Evolutionary conservation across 2,888 invertebrate genomes (phyloP).

Genomic region (Aphidoletes aphidimyza): DNA sequence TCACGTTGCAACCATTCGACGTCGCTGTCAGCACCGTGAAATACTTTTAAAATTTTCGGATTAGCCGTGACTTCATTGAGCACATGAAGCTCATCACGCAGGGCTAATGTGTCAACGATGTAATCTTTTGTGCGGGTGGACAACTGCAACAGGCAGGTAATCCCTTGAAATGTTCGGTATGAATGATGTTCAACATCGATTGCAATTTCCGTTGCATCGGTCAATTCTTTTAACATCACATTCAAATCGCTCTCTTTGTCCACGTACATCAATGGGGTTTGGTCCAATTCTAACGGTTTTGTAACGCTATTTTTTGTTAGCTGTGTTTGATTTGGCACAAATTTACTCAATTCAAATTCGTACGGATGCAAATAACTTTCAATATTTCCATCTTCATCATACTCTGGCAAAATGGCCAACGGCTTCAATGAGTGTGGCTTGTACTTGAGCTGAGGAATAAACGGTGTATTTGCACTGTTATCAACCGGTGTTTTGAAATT

Average conservation of each 20-base stretch:
- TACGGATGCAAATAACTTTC: slow-evolving; percentile 89
- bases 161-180: slow-evolving; percentile 90
- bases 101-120: slow-evolving; percentile 84
- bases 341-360: slow-evolving; percentile 82
- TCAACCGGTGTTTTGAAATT: slow-evolving; percentile 86
- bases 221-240: slow-evolving; percentile 74
- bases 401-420: slow-evolving; percentile 77
- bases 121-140: slow-evolving; percentile 85
- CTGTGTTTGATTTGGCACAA: slow-evolving; percentile 70
- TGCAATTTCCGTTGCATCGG: slow-evolving; percentile 74
- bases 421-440: slow-evolving; percentile 91
- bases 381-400: slow-evolving; percentile 72
- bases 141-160: slow-evolving; percentile 96
- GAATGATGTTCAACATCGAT: slow-evolving; percentile 95
- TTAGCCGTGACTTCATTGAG: slow-evolving; percentile 92
- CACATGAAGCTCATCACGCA: slow-evolving; percentile 83
- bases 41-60: slow-evolving; percentile 88
- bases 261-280: slow-evolving; percentile 77
- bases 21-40: slow-evolving; percentile 92
- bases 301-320: slow-evolving; percentile 67
- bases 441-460: slow-evolving; percentile 83
- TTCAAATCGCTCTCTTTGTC: slow-evolving; percentile 74
- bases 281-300: slow-evolving; percentile 68
- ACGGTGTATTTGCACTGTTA: slow-evolving; percentile 78
- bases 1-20: slow-evolving; percentile 95